phyloP scores from a whole-genome alignment of 2,797 vertebrate species.

The Acipenser oxyrinchus region DNA sequence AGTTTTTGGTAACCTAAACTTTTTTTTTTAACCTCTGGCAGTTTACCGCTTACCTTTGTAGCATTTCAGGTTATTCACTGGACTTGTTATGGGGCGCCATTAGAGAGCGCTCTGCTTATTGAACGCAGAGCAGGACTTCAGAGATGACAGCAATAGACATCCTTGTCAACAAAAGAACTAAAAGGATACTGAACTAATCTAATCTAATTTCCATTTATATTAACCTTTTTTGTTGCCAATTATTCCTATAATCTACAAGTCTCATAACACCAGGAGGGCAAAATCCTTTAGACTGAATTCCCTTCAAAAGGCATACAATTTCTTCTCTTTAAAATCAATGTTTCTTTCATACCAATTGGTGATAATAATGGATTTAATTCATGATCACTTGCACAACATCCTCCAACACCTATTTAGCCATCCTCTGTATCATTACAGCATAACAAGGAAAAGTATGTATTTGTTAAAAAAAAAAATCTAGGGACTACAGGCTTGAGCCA shows the following conservation, averaged over 20 bases:
- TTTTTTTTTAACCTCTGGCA: too few species aligned
- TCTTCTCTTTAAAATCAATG: constrained; percentile 14
- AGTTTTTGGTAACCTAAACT: too few species aligned
- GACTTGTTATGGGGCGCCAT: too few species aligned
- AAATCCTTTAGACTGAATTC: constrained; percentile 31
- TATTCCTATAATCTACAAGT: constrained; percentile 36
- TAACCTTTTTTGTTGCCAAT: constrained; percentile 39
- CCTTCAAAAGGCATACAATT: constrained; percentile 25
- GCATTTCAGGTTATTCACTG: too few species aligned
- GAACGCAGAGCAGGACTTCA: background rate
- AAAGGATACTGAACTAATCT: constrained; percentile 35
- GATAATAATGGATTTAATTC: constrained; percentile 19
- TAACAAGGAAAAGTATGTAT: too few species aligned
- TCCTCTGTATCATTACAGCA: too few species aligned
- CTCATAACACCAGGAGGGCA: constrained; percentile 31
- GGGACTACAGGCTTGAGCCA: too few species aligned
- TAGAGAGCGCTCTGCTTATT: too few species aligned
- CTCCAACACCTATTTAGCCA: background rate
- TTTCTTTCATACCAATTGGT: constrained; percentile 28
- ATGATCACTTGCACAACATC: constrained; percentile 24
- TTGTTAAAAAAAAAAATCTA: too few species aligned
- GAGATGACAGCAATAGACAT: constrained; percentile 13
- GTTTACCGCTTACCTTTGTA: too few species aligned
- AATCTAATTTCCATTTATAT: constrained; percentile 44
- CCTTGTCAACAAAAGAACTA: constrained; percentile 14